Conservation (phyloP, 2,113 vertebrate species). For the Nothobranchius furzeri region DNA sequence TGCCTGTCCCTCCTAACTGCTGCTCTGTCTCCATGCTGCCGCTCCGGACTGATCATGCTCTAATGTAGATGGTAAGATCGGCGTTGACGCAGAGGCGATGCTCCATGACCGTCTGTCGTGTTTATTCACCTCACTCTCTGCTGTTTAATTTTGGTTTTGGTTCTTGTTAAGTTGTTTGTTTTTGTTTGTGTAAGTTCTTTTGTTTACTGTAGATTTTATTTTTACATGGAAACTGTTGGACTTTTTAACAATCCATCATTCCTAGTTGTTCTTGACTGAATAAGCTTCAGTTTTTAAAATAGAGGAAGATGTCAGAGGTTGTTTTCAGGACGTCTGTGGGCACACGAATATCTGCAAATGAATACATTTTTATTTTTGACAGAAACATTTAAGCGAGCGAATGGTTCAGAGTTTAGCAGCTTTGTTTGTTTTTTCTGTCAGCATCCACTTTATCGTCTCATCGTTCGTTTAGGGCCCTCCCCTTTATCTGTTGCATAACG, state of each 20-base stretch:
- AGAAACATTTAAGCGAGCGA: too few relatives aligned
- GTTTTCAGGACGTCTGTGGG: too few relatives aligned
- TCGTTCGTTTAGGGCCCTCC: too few relatives aligned
- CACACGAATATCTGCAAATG: too few relatives aligned
- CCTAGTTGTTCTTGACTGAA: background rate
- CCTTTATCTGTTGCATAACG: too few relatives aligned
- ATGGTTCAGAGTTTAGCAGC: too few relatives aligned
- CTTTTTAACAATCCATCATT: background rate
- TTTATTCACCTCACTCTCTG: background rate
- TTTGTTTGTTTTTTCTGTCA: too few relatives aligned
- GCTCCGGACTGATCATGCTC: constrained; percentile 44
- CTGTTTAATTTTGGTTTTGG: background rate
- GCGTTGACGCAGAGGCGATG: background rate
- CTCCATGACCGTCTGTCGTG: constrained; percentile 2
- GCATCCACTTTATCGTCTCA: too few relatives aligned
- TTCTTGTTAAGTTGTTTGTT: background rate
- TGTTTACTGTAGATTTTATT: background rate
- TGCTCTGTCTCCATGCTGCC: constrained; percentile 60
- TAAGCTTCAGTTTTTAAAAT: too few relatives aligned
- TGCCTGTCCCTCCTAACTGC: constrained; percentile 46
- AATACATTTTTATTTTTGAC: too few relatives aligned
- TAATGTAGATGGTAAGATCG: constrained; percentile 73
- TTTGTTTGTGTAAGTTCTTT: background rate
- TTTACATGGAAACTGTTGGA: background rate
- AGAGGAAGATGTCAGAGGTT: too few relatives aligned